Conservation (phyloP, 2,113 vertebrate genomes). For the Cardinalis cardinalis region DNA sequence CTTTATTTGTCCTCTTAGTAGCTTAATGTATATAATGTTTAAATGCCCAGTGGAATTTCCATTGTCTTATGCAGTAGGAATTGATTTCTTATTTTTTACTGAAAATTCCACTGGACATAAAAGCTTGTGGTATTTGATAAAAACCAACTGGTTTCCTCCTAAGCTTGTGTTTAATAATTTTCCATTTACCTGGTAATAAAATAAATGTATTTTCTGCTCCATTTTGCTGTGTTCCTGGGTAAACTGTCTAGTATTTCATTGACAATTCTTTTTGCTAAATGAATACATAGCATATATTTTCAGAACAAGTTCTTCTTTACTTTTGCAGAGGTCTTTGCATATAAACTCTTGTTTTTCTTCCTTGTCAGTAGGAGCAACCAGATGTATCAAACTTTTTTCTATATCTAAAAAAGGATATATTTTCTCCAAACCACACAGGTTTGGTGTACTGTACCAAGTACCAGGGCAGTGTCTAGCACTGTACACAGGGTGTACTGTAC, state of each 20-base stretch:
- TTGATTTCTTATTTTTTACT: constrained; percentile 18
- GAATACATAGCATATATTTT: background rate
- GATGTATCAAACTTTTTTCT: constrained; percentile 19
- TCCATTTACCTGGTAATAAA: constrained; percentile 5
- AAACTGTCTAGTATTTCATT: background rate
- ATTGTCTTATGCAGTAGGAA: background rate
- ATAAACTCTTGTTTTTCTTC: background rate
- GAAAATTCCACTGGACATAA: constrained; percentile 30
- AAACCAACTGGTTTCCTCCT: background rate
- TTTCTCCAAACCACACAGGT: background rate
- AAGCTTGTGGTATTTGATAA: background rate
- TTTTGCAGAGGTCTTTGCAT: background rate
- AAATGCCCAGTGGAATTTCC: background rate
- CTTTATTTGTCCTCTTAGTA: background rate
- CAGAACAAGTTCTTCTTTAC: constrained; percentile 1
- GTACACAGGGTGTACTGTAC: constrained; percentile 7
- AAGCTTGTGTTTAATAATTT: constrained; percentile 20
- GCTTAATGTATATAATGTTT: background rate
- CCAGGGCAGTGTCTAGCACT: too few species aligned
- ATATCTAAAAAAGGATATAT: background rate
- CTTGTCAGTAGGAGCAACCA: background rate
- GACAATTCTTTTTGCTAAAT: background rate
- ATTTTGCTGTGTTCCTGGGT: background rate
- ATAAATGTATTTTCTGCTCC: constrained; percentile 8
- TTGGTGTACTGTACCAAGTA: too few species aligned